Conservation (phyloP, 2,888 invertebrate species). For the Agonopterix heracliana region DNA sequence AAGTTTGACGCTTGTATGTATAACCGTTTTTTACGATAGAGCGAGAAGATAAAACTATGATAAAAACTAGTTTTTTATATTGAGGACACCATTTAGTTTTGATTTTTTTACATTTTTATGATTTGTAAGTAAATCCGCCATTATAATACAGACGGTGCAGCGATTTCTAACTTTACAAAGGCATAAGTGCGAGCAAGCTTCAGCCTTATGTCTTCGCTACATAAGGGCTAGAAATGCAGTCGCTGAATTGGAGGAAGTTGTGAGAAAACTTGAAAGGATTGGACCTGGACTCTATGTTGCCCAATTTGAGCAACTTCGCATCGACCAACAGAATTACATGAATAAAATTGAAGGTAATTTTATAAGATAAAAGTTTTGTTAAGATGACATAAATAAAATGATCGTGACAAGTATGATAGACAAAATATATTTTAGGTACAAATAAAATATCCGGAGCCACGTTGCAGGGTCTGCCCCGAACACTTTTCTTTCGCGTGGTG, state of each 20-base stretch:
- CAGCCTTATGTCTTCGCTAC: slow-evolving; percentile 53
- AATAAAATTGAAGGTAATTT: slow-evolving; percentile 63
- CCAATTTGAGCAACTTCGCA: slow-evolving; percentile 58
- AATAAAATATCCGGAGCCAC: too few species aligned
- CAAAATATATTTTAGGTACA: too few species aligned
- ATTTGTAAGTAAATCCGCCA: too few species aligned
- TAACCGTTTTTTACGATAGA: too few species aligned
- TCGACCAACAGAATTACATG: slow-evolving; percentile 56
- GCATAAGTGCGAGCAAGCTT: slow-evolving; percentile 52
- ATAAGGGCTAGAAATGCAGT: slow-evolving; percentile 62
- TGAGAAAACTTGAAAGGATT: slow-evolving; percentile 53
- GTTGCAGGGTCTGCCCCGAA: too few species aligned
- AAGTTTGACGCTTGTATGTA: too few species aligned
- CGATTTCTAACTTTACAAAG: slow-evolving; percentile 54
- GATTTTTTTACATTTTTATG: too few species aligned
- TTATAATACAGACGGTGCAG: slow-evolving; percentile 50
- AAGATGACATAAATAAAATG: neutral
- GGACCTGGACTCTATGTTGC: slow-evolving; percentile 64
- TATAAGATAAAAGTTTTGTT: neutral
- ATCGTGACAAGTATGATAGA: too few species aligned
- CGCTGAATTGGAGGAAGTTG: slow-evolving; percentile 47
- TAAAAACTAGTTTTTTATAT: too few species aligned
- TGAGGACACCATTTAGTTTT: too few species aligned
- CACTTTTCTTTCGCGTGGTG: too few species aligned
- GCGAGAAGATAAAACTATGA: too few species aligned